A percentile compares a stretch with the other conserved stretches of the same genome.
Evolutionary conservation across 2,113 vertebrate genomes (phyloP).

Genomic region (Misgurnus mizolepis): DNA sequence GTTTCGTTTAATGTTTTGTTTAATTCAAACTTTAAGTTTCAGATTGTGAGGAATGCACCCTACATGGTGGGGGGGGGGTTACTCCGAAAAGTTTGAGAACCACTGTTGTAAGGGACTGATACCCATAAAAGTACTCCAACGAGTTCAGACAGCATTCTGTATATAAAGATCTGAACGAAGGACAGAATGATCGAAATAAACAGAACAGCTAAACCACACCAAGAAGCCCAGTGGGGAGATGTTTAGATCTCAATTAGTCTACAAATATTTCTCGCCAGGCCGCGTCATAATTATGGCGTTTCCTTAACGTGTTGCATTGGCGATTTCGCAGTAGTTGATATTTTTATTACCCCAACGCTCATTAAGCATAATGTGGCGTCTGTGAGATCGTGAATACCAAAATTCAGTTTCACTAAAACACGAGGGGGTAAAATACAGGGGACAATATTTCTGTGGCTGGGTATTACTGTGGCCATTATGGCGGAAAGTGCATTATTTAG

Average conservation of each 20-base stretch:
- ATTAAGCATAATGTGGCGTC: constrained; percentile 38
- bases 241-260: constrained; percentile 46
- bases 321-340: constrained; percentile 3
- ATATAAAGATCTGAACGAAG: constrained; percentile 16
- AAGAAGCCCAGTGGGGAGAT: constrained; percentile 44
- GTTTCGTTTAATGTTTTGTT: no score
- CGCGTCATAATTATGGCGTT: constrained; percentile 36
- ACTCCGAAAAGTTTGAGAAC: no score
- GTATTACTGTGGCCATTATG: constrained; percentile 52
- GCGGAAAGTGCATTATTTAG: constrained; percentile 61
- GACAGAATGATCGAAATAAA: constrained; percentile 36
- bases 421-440: background rate
- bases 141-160: constrained; percentile 24
- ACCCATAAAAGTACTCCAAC: constrained; percentile 14
- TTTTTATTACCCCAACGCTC: constrained; percentile 31
- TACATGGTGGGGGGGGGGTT: no score
- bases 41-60: no score
- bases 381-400: constrained; percentile 26
- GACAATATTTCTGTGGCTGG: constrained; percentile 33
- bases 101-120: background rate
- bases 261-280: constrained; percentile 43
- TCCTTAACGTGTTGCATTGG: constrained; percentile 34
- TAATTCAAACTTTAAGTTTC: no score
- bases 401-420: constrained; percentile 19
- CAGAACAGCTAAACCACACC: constrained; percentile 24